These are phyloP conservation scores for Naja naja DNA, from an alignment of 2,113 vertebrate species.

Conservation along the genomic window DNA sequence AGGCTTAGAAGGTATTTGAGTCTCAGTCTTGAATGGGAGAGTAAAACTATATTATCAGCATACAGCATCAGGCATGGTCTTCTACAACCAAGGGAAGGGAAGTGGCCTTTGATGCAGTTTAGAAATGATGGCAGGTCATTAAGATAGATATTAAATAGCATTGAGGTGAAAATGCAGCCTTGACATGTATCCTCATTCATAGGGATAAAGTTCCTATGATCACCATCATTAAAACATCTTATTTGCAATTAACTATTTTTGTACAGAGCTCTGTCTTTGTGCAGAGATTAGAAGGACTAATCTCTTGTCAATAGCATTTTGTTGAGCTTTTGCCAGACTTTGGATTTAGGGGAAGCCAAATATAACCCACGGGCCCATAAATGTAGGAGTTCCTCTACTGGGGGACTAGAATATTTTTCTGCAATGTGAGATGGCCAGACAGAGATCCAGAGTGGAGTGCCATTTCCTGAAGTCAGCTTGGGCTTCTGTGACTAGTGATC, in stretches of 20 bases:
- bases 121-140: neutral
- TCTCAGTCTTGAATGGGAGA: neutral
- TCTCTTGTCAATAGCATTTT: neutral
- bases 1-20: neutral
- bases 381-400: neutral
- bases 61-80: neutral
- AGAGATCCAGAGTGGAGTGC: neutral
- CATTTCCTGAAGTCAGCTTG: neutral
- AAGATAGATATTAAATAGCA: neutral
- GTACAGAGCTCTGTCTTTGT: neutral
- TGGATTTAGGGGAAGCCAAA: neutral
- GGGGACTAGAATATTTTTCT: neutral
- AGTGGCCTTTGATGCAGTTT: neutral
- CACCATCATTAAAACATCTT: neutral
- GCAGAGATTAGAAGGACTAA: neutral
- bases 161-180: neutral
- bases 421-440: neutral
- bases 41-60: neutral
- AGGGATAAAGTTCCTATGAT: neutral
- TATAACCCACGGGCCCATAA: neutral
- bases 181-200: neutral
- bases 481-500: neutral
- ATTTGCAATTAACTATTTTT: neutral
- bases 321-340: neutral
- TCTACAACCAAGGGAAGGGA: neutral